Base-by-base conservation (phyloP, 1,140 invertebrate species). In the Leptestheria dahalacensis region DNA sequence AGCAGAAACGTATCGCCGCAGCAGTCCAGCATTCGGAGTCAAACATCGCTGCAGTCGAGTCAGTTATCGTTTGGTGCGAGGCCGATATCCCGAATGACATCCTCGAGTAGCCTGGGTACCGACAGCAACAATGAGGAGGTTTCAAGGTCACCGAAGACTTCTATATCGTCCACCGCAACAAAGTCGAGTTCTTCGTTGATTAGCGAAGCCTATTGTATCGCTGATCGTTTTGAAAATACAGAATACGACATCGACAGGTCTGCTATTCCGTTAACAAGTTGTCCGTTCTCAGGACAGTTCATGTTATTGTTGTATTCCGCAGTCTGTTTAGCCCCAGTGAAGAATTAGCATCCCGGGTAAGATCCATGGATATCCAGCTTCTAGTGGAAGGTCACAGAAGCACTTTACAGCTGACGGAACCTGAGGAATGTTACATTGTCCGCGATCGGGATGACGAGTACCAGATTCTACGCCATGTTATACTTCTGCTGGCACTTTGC, bases 391-490 rank as follows among this genome's bases (percentile, higher is more conserved):
- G 26, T 18, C 20, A 54, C 18, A 29, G 29, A 54, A 29, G 15
- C 20, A 18, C 48, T n/a, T 50, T 23, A 18, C 71, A 75, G 10
- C 67, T 79, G 24, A 79, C 79, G 53, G 74, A 76, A 61, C 70
- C 78, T 33, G 74, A 74, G 26, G 78, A 78, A 62, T 68, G 69
- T 25, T 62, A 69, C n/a, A 64, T 64, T 4, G 70, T 68, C 48
- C 49, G 67, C 10, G 70, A 71, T 59, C 60, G 69, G 2, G 71
- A 73, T 56, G 72, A 74, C 64, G 73, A 76, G 62, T 74, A 82
- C 61, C 88, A 94, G 69, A 80, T 84, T 60, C 75, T 88, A 57
- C 77, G 82, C 64, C 91, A 94, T 70, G 79, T 87, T 20, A 81
- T 91, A 24, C 73, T 95, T n/a, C 71, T 94, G 10, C 81, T 96